Evolutionary conservation across 37 sponge, comb jelly and placozoan genomes (phyloP).

Genomic region (Beroe ovata): DNA sequence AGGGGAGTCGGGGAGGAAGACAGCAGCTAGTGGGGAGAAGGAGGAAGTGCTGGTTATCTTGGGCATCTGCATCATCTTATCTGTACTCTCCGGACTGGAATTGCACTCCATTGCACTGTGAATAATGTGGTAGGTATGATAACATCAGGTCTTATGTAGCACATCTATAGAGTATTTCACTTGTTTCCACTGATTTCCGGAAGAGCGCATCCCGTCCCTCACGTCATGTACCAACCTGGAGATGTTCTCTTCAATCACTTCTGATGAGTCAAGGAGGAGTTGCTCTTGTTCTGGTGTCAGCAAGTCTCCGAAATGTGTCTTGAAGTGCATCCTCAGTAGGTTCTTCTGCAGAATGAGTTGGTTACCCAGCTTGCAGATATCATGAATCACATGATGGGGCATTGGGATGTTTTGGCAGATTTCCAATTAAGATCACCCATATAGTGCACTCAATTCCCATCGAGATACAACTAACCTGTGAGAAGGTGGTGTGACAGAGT

Average conservation of each 20-base stretch:
- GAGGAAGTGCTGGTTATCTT: constrained; percentile 13
- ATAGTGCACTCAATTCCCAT: no score
- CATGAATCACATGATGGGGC: no score
- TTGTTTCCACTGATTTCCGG: no score
- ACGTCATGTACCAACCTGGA: no score
- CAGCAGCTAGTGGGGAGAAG: neutral
- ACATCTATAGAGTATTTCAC: no score
- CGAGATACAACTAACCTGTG: no score
- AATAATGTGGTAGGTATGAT: no score
- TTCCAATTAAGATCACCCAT: no score
- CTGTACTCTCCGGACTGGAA: neutral
- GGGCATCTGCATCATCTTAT: constrained; percentile 10
- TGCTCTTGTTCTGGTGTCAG: constrained; percentile 45
- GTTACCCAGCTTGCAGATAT: no score
- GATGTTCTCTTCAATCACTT: constrained; percentile 16
- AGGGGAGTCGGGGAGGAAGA: neutral
- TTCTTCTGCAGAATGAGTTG: neutral
- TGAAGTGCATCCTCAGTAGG: constrained; percentile 18
- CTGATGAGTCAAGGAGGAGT: constrained; percentile 19
- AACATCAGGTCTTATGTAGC: no score
- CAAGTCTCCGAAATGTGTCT: constrained; percentile 43
- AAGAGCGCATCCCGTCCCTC: no score
- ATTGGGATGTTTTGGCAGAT: no score
- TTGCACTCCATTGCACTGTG: constrained; percentile 32
- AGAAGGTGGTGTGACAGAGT: constrained; percentile 22